phyloP scores from a whole-genome alignment of 2,888 invertebrate species.

The Timema cristinae region DNA sequence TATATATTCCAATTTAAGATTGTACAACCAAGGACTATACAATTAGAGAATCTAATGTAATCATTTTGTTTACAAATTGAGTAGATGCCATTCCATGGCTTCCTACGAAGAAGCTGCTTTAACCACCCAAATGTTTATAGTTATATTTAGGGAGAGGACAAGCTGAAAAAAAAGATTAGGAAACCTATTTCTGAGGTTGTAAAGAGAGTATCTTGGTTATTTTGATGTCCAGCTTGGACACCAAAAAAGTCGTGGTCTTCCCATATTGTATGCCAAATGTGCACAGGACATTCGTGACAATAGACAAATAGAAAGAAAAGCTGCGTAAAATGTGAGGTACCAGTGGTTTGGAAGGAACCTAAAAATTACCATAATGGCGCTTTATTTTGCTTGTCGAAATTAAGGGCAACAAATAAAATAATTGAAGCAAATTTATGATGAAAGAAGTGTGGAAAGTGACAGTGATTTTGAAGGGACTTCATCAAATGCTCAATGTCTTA shows the following conservation, averaged over 20 bases:
- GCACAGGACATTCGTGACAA: neutral
- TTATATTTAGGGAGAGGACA: neutral
- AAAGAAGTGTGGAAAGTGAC: constrained; percentile 26
- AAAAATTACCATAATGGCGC: neutral
- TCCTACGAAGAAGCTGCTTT: no score
- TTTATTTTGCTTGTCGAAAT: neutral
- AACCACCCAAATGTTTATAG: neutral
- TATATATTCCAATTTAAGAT: no score
- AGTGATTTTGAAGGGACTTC: constrained; percentile 14
- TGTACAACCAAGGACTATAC: no score
- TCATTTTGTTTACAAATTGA: no score
- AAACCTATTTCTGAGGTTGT: neutral
- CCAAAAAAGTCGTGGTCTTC: neutral
- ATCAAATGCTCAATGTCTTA: constrained; percentile 30
- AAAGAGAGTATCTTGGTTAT: neutral
- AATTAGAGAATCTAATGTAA: no score
- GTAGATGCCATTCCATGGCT: no score
- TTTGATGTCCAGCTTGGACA: neutral
- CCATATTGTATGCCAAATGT: neutral
- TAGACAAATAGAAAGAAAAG: neutral
- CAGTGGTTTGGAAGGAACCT: neutral
- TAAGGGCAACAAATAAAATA: neutral
- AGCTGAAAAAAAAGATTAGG: neutral
- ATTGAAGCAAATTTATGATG: neutral
- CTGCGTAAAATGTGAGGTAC: neutral